Conservation (phyloP, 2,797 vertebrate genomes). For the Neosilurus hyrtlii region DNA sequence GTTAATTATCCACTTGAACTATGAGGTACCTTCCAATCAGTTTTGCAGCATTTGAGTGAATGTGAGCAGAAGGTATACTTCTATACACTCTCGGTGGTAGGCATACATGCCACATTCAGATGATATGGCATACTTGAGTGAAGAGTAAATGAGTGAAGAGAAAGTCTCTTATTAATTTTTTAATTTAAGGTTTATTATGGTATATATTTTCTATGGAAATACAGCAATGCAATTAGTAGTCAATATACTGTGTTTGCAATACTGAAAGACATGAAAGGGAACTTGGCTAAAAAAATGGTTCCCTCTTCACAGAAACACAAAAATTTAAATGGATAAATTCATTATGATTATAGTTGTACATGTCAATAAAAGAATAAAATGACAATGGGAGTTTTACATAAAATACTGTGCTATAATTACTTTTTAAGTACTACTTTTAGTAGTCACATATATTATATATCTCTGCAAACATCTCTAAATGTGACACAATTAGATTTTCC, state of each 20-base stretch:
- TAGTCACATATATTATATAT: conserved; percentile 24
- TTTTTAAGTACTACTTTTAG: background rate
- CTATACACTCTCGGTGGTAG: too few relatives aligned
- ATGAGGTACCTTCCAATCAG: too few relatives aligned
- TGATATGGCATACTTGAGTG: too few relatives aligned
- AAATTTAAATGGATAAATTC: conserved; percentile 14
- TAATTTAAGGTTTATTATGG: conserved; percentile 39
- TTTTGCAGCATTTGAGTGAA: too few relatives aligned
- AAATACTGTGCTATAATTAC: background rate
- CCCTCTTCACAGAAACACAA: conserved; percentile 22
- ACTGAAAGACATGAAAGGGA: conserved; percentile 4
- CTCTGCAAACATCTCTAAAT: conserved; percentile 21
- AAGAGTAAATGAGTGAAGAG: too few relatives aligned
- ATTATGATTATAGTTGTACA: background rate
- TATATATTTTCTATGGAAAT: conserved; percentile 34
- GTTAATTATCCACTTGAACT: too few relatives aligned
- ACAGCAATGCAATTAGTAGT: conserved; percentile 35
- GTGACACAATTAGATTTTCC: conserved; percentile 15
- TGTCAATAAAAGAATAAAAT: background rate
- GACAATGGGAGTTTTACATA: background rate
- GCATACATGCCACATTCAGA: too few relatives aligned
- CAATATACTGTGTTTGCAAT: conserved; percentile 7
- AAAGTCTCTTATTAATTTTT: background rate
- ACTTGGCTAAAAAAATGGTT: background rate
- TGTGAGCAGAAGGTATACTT: too few relatives aligned